These are phyloP conservation scores for Netelia melanura DNA, from an alignment of 2,888 invertebrate genomes.

Conservation along the genomic window DNA sequence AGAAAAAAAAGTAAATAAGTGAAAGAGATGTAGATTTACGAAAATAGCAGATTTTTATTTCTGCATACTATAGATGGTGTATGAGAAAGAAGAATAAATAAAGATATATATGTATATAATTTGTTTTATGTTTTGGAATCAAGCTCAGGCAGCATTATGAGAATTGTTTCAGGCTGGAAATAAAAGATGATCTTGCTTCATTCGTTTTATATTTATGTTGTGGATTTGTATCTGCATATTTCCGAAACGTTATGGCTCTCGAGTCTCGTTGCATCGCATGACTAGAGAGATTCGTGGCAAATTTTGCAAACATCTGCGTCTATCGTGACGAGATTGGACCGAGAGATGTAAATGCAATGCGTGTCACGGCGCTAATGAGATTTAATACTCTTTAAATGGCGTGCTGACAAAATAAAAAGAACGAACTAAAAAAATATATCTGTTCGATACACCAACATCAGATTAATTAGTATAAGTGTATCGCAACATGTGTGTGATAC, in stretches of 20 bases:
- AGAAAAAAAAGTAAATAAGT: conserved; percentile 31
- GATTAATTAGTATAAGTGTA: not conserved
- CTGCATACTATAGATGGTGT: conserved; percentile 35
- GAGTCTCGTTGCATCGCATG: not conserved
- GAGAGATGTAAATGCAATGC: not conserved
- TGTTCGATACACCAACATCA: not conserved
- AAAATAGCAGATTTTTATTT: conserved; percentile 24
- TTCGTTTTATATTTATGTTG: not conserved
- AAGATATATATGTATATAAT: conserved; percentile 27
- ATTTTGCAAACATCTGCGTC: conserved; percentile 15
- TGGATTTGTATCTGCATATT: conserved; percentile 10
- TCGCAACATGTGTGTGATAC: not conserved
- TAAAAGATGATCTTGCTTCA: conserved; percentile 61
- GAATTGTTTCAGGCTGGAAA: conserved; percentile 84
- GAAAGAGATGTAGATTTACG: conserved; percentile 65
- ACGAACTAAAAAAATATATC: not conserved
- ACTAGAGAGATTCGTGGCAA: conserved; percentile 4
- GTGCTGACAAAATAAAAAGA: not conserved
- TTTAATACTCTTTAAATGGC: conserved; percentile 9
- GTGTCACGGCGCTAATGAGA: conserved; percentile 2
- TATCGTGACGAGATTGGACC: conserved; percentile 1
- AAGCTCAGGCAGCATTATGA: conserved; percentile 84
- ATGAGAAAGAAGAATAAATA: conserved; percentile 49
- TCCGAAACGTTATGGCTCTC: conserved; percentile 7
- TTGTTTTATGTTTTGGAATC: conserved; percentile 67